phyloP scores from a whole-genome alignment of 2,888 invertebrate species.

The Leptinotarsa haldemani region DNA sequence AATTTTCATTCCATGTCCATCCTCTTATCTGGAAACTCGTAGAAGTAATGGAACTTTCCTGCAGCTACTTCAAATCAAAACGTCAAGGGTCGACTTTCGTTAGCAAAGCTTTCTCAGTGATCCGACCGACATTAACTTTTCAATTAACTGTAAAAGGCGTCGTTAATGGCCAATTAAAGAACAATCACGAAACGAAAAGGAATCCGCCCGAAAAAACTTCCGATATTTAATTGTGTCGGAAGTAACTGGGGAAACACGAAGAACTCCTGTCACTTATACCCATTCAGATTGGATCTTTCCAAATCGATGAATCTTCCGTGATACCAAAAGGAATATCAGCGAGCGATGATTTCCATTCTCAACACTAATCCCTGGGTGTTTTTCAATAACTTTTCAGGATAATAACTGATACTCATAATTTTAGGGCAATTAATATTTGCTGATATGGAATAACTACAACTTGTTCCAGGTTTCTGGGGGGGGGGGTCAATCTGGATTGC shows the following conservation, averaged over 20 bases:
- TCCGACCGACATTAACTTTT: background rate
- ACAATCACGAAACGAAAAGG: background rate
- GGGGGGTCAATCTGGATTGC: too few relatives aligned
- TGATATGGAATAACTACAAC: too few relatives aligned
- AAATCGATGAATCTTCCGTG: background rate
- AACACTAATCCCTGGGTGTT: background rate
- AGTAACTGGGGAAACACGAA: background rate
- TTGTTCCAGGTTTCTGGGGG: too few relatives aligned
- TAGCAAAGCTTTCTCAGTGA: background rate
- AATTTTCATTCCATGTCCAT: too few relatives aligned
- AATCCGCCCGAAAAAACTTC: background rate
- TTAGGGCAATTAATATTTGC: too few relatives aligned
- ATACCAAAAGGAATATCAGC: background rate
- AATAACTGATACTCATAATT: too few relatives aligned
- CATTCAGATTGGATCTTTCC: background rate
- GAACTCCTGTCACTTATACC: background rate
- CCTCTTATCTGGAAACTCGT: background rate
- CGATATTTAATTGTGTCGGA: background rate
- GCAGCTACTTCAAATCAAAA: background rate
- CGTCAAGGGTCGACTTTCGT: background rate
- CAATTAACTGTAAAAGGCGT: background rate
- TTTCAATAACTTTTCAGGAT: background rate
- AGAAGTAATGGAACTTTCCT: background rate
- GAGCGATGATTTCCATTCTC: background rate
- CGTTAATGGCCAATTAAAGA: conserved; percentile 5